Conservation (phyloP, 2,888 invertebrate species). For the Drepanosiphum platanoidis region DNA sequence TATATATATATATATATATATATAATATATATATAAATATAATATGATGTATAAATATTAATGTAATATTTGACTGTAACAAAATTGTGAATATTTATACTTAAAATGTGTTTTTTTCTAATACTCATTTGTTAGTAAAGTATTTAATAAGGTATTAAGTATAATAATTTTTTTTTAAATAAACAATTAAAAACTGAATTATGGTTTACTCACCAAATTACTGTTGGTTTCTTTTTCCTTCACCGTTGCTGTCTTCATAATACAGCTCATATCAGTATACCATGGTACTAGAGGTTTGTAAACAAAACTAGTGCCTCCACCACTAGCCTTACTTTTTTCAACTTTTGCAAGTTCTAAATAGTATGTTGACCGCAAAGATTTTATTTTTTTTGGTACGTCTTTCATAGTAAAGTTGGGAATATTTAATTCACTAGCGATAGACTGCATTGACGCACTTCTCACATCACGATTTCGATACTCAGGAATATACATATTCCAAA, state of each 20-base stretch:
- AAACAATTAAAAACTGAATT: neutral
- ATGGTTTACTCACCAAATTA: constrained; percentile 30
- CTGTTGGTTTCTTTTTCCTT: constrained; percentile 39
- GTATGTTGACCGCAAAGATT: constrained; percentile 41
- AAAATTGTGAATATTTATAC: constrained; percentile 11
- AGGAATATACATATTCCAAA: constrained; percentile 33
- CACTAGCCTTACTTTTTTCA: constrained; percentile 34
- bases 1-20: too few species aligned
- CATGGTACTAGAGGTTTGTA: constrained; percentile 49
- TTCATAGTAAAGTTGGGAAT: neutral
- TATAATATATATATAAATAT: constrained; percentile 13
- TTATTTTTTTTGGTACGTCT: constrained; percentile 46
- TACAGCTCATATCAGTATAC: constrained; percentile 25
- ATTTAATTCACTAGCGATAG: constrained; percentile 39
- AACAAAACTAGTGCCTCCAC: constrained; percentile 6
- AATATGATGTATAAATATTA: constrained; percentile 5
- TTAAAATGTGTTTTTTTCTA: constrained; percentile 4
- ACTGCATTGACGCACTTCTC: constrained; percentile 26
- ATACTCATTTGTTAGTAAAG: neutral
- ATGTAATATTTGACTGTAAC: neutral
- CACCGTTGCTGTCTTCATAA: constrained; percentile 25
- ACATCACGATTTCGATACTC: constrained; percentile 27
- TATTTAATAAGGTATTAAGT: constrained; percentile 3
- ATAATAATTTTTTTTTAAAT: constrained; percentile 1
- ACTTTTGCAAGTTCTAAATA: constrained; percentile 38